Conservation (phyloP, 2,113 vertebrate species). For the Onychorhynchus coronatus region DNA sequence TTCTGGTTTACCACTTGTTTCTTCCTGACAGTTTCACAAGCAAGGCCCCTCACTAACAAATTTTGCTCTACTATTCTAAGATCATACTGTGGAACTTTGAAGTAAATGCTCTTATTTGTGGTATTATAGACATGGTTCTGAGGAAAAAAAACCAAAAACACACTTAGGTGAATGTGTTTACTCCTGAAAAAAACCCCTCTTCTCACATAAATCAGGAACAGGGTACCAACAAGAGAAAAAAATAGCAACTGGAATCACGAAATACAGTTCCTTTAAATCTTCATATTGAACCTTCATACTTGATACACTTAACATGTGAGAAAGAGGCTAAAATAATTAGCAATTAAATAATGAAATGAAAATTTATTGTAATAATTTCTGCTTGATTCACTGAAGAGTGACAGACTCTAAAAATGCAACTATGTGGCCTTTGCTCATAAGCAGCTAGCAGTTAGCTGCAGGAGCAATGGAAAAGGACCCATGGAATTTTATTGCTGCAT, state of each 20-base stretch:
- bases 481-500: background rate
- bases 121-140: background rate
- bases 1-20: background rate
- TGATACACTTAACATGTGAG: background rate
- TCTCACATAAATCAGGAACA: background rate
- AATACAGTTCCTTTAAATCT: background rate
- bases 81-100: background rate
- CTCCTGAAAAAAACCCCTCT: background rate
- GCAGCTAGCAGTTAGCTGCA: background rate
- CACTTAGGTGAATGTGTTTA: background rate
- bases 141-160: fast-evolving
- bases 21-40: background rate
- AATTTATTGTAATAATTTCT: background rate
- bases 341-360: background rate
- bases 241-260: background rate
- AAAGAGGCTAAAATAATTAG: background rate
- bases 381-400: background rate
- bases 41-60: background rate
- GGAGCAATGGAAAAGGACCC: background rate
- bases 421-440: background rate
- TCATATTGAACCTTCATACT: background rate
- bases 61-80: background rate
- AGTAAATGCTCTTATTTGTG: background rate
- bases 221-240: background rate
- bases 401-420: background rate